These are phyloP conservation scores for Atherinosoma microstoma DNA, from an alignment of 2,797 vertebrate genomes.

Conservation along the genomic window DNA sequence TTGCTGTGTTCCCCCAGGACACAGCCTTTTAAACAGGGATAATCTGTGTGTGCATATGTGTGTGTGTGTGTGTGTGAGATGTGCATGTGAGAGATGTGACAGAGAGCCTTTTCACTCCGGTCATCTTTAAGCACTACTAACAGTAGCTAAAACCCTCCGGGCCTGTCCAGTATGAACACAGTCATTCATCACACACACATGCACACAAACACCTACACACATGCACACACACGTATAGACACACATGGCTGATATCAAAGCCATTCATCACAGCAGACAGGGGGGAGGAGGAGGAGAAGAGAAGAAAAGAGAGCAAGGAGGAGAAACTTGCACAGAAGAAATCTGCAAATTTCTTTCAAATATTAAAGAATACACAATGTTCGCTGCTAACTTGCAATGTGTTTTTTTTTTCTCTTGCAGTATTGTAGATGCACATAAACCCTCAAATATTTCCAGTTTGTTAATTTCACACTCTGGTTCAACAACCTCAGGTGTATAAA, in stretches of 20 bases:
- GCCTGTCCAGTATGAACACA: slow-evolving; percentile 70
- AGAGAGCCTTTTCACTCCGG: slow-evolving; percentile 73
- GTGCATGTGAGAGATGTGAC: slow-evolving; percentile 58
- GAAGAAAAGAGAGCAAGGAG: slow-evolving; percentile 39
- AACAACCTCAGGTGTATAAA: slow-evolving; percentile 29
- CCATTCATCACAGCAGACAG: slow-evolving; percentile 76
- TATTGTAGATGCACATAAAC: slow-evolving; percentile 35
- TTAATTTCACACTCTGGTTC: slow-evolving; percentile 52
- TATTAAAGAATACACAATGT: slow-evolving; percentile 20
- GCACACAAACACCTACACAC: slow-evolving; percentile 34
- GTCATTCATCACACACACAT: slow-evolving; percentile 66
- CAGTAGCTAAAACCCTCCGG: slow-evolving; percentile 75
- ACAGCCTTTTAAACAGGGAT: background rate
- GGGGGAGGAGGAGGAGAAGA: slow-evolving; percentile 34
- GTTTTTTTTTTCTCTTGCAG: slow-evolving; percentile 24
- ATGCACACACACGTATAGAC: slow-evolving; percentile 27
- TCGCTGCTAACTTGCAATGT: slow-evolving; percentile 10
- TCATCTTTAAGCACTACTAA: slow-evolving; percentile 82
- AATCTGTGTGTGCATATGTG: slow-evolving; percentile 3
- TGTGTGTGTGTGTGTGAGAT: slow-evolving; percentile 35
- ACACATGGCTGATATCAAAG: slow-evolving; percentile 64
- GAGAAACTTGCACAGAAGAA: slow-evolving; percentile 44
- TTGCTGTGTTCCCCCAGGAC: background rate
- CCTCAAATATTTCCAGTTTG: slow-evolving; percentile 49
- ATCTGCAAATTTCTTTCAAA: slow-evolving; percentile 38